Evolutionary conservation across 2,888 invertebrate species (phyloP).

Genomic region (Mimumesa dahlbomi): DNA sequence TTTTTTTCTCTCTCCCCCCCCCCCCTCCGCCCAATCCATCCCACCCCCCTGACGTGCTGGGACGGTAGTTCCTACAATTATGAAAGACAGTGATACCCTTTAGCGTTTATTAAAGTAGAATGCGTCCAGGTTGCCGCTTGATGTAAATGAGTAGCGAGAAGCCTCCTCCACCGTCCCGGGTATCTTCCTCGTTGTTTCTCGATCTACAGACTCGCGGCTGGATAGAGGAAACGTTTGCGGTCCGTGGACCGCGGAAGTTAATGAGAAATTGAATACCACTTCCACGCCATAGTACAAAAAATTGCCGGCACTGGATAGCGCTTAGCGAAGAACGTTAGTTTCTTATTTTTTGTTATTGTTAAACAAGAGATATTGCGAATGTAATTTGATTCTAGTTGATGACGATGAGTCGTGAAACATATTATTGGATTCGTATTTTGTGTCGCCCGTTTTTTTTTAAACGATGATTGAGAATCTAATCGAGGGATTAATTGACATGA

Average conservation of each 20-base stretch:
- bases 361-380: conserved; percentile 1
- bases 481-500: too few species aligned
- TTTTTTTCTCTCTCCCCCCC: conserved; percentile 12
- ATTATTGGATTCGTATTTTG: neutral
- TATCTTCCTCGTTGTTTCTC: conserved; percentile 59
- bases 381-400: conserved; percentile 20
- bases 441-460: conserved; percentile 3
- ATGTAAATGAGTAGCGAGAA: conserved; percentile 58
- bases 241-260: conserved; percentile 40
- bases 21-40: too few species aligned
- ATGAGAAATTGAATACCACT: conserved; percentile 53
- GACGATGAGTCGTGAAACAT: conserved; percentile 1
- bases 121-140: conserved; percentile 55
- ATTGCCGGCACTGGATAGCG: conserved; percentile 58
- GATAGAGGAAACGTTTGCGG: conserved; percentile 42
- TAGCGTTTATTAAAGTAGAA: conserved; percentile 64
- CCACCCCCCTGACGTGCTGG: conserved; percentile 42
- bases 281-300: conserved; percentile 62
- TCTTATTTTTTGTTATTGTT: conserved; percentile 14
- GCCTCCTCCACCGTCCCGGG: conserved; percentile 56
- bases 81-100: conserved; percentile 62
- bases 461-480: too few species aligned
- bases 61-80: conserved; percentile 58
- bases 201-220: conserved; percentile 51
- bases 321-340: conserved; percentile 39